phyloP scores from a whole-genome alignment of 2,888 invertebrate species.

The Disparrhopalites patrizii region DNA sequence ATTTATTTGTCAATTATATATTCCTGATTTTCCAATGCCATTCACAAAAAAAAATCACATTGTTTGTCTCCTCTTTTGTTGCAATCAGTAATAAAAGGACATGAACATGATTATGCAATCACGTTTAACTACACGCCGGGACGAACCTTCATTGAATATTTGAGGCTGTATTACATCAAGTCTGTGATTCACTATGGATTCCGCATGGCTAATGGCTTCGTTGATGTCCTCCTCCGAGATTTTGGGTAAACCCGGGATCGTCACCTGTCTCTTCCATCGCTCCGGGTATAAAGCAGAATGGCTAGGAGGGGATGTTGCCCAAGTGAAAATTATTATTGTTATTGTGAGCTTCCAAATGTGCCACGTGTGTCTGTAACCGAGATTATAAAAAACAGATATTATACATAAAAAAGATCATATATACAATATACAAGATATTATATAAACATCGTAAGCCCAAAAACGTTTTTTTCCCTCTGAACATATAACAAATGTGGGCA shows the following conservation, averaged over 20 bases:
- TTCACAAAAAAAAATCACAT: too few species aligned
- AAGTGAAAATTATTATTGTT: too few species aligned
- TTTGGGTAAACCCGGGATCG: slow-evolving; percentile 45
- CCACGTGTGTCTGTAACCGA: too few species aligned
- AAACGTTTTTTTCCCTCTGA: too few species aligned
- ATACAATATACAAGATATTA: too few species aligned
- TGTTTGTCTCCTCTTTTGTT: too few species aligned
- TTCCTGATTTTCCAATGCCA: background rate
- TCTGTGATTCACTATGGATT: slow-evolving; percentile 49
- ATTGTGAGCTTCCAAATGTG: too few species aligned
- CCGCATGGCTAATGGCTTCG: slow-evolving; percentile 49
- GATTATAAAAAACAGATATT: too few species aligned
- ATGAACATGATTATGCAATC: background rate
- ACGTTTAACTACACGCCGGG: background rate
- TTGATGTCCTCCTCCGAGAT: slow-evolving; percentile 50
- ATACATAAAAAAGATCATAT: too few species aligned
- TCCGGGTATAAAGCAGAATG: slow-evolving; percentile 1
- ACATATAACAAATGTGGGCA: too few species aligned
- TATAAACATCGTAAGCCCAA: too few species aligned
- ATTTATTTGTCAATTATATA: background rate
- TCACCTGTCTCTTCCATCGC: slow-evolving; percentile 16
- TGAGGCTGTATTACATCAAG: slow-evolving; percentile 50
- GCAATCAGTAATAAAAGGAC: too few species aligned
- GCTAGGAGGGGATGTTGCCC: background rate
- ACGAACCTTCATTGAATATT: slow-evolving; percentile 50